These are phyloP conservation scores for Diloba caeruleocephala DNA, from an alignment of 2,888 invertebrate species.

Conservation along the genomic window DNA sequence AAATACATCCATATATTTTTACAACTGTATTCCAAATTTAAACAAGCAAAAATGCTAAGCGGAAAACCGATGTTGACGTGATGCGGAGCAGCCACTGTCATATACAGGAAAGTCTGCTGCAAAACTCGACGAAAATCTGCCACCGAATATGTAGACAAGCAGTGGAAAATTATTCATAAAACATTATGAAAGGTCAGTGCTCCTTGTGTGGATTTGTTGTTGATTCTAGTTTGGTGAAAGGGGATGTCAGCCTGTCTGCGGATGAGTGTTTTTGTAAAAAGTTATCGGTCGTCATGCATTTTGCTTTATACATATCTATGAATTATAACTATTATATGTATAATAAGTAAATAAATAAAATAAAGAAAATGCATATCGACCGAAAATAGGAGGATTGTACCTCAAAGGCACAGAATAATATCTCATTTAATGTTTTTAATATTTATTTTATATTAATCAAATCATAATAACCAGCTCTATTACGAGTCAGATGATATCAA, in stretches of 20 bases:
- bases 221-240: constrained; percentile 28
- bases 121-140: constrained; percentile 37
- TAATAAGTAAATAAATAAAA: too few relatives aligned
- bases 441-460: too few relatives aligned
- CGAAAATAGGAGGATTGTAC: too few relatives aligned
- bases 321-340: too few relatives aligned
- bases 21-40: constrained; percentile 22
- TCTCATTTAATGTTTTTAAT: too few relatives aligned
- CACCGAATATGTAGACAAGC: constrained; percentile 22
- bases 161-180: constrained; percentile 51
- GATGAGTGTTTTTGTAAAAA: too few relatives aligned
- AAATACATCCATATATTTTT: neutral
- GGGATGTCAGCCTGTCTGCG: constrained; percentile 35
- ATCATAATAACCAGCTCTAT: too few relatives aligned
- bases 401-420: too few relatives aligned
- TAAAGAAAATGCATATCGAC: too few relatives aligned
- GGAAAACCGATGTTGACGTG: constrained; percentile 25
- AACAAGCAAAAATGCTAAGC: constrained; percentile 40
- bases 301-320: too few relatives aligned
- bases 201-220: constrained; percentile 28
- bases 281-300: too few relatives aligned
- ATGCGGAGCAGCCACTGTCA: constrained; percentile 47
- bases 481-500: too few relatives aligned
- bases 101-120: constrained; percentile 39
- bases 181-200: constrained; percentile 38